These are phyloP conservation scores for Pseudococcus jackbeardsleyi DNA, from an alignment of 2,888 invertebrate genomes.

Conservation along the genomic window DNA sequence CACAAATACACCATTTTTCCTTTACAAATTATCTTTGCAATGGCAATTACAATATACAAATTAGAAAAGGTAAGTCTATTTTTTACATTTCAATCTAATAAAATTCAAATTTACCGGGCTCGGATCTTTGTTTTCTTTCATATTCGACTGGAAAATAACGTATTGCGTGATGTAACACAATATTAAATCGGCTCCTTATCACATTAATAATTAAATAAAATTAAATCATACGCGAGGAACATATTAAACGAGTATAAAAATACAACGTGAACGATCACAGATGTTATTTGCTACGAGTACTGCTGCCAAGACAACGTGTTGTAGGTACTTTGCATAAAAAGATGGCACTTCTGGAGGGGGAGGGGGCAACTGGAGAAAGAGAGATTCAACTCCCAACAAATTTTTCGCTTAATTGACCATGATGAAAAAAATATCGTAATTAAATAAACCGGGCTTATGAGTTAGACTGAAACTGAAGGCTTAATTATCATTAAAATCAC, in stretches of 20 bases:
- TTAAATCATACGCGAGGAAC: slow-evolving; percentile 45
- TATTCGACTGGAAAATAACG: not conserved
- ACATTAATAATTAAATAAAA: not conserved
- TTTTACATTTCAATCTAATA: no score
- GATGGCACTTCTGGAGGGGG: no score
- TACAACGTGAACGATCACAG: slow-evolving; percentile 57
- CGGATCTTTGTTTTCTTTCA: not conserved
- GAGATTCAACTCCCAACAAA: not conserved
- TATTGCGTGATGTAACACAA: not conserved
- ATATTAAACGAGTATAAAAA: slow-evolving; percentile 15
- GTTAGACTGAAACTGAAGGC: not conserved
- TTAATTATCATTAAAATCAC: not conserved
- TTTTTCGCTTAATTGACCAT: slow-evolving; percentile 25
- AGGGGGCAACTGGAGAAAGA: not conserved
- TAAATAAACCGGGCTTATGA: not conserved
- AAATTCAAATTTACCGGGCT: not conserved
- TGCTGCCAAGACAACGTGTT: not conserved
- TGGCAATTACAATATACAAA: no score
- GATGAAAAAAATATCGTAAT: not conserved
- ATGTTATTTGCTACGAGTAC: slow-evolving; percentile 19
- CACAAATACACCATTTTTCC: not conserved
- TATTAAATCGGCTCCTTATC: not conserved
- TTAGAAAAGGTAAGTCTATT: no score
- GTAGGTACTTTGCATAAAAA: no score
- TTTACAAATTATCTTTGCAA: not conserved